Evolutionary conservation across 2,113 vertebrate species (phyloP).

Genomic region (Pituophis catenifer): DNA sequence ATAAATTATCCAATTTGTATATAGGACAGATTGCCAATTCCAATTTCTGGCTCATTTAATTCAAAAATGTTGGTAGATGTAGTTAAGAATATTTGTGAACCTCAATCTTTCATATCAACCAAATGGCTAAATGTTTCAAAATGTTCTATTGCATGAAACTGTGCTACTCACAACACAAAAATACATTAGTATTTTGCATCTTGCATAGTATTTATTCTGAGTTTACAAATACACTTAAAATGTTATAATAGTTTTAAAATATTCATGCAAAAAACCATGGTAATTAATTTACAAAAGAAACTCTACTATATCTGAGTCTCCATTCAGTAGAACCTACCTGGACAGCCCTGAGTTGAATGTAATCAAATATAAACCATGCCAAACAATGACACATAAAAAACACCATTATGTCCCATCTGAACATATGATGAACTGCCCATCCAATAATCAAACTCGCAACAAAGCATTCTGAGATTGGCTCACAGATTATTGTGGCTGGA

Average conservation of each 20-base stretch:
- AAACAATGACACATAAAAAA: conserved; percentile 99
- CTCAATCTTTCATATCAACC: not conserved
- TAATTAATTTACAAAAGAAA: not conserved
- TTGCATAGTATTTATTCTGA: not conserved
- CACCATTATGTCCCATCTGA: conserved; percentile 97
- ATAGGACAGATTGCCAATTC: not conserved
- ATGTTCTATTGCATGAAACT: not conserved
- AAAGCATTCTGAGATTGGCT: conserved; percentile 96
- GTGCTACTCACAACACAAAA: not conserved
- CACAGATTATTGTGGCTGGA: conserved; percentile 89
- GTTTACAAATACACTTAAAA: not conserved
- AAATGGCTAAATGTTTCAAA: not conserved
- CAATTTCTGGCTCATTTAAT: not conserved
- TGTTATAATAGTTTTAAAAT: not conserved
- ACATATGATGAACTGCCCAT: conserved; percentile 93
- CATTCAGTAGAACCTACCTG: conserved; percentile 78
- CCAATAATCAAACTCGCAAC: conserved; percentile 96
- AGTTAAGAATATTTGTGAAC: not conserved
- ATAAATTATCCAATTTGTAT: not conserved
- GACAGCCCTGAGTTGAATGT: conserved; percentile 92
- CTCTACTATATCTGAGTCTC: not conserved
- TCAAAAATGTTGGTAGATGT: not conserved
- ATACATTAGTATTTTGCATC: not conserved
- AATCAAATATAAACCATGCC: conserved; percentile 96
- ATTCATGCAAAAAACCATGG: not conserved